Evolutionary conservation across 2,888 invertebrate genomes (phyloP).

Genomic region (Eumerus sabulonum): DNA sequence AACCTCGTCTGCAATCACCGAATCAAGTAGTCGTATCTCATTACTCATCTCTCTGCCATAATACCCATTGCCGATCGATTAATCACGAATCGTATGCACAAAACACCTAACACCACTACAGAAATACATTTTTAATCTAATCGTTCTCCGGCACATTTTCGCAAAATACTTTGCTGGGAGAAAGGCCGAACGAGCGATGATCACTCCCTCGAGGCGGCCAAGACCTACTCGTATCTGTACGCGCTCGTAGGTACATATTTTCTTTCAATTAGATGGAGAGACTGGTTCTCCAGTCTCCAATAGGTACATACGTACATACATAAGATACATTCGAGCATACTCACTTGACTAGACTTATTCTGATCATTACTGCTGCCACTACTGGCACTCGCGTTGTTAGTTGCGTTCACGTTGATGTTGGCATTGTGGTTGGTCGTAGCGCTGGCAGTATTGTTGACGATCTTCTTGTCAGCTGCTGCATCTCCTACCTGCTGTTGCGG

Average conservation of each 20-base stretch:
- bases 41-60: no score
- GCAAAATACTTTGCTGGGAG: background rate
- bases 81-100: constrained; percentile 32
- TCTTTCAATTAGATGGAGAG: constrained; percentile 26
- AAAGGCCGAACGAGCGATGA: no score
- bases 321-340: no score
- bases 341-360: constrained; percentile 70
- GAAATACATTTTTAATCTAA: constrained; percentile 19
- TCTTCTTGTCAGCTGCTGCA: constrained; percentile 47
- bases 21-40: no score
- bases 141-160: constrained; percentile 41
- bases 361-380: constrained; percentile 55
- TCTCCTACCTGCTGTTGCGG: constrained; percentile 54
- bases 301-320: no score
- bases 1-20: no score
- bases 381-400: constrained; percentile 22
- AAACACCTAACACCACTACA: constrained; percentile 32
- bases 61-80: constrained; percentile 22
- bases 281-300: constrained; percentile 19
- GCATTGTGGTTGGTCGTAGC: constrained; percentile 33
- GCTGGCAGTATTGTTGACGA: constrained; percentile 26
- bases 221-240: no score
- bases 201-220: no score
- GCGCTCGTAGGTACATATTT: background rate
- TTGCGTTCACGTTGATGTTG: constrained; percentile 38